These are phyloP conservation scores for Sardina pilchardus DNA, from an alignment of 2,113 vertebrate species.

Conservation along the genomic window DNA sequence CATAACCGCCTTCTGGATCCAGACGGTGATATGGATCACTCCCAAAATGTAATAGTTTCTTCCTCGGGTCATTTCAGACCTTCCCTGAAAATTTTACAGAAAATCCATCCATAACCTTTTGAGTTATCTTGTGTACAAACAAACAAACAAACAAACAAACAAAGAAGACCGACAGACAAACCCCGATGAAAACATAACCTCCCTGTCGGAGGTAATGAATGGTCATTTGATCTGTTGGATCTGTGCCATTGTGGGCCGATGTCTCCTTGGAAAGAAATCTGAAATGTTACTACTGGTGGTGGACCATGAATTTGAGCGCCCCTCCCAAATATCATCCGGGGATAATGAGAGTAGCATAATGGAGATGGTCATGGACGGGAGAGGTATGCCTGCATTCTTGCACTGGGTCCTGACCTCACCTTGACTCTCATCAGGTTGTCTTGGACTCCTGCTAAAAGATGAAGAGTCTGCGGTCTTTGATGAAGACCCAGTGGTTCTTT, in stretches of 20 bases:
- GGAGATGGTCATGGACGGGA: neutral
- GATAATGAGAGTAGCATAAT: neutral
- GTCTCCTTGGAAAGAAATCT: neutral
- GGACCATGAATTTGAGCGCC: neutral
- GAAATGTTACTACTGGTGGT: neutral
- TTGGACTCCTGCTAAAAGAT: conserved; percentile 32
- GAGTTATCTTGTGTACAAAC: no score
- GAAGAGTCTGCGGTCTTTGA: conserved; percentile 39
- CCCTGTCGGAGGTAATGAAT: no score
- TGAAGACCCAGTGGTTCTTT: conserved; percentile 36
- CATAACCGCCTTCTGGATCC: no score
- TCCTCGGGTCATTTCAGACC: no score
- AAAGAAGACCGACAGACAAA: no score
- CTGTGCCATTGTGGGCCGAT: neutral
- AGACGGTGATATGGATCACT: no score
- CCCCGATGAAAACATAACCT: no score
- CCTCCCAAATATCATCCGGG: neutral
- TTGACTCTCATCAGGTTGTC: conserved; percentile 32
- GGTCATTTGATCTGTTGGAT: neutral
- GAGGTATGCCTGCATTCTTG: neutral
- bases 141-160: no score
- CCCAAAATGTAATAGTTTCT: no score
- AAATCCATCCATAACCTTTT: no score
- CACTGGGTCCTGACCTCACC: conserved; percentile 26
- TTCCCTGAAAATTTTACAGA: no score